Evolutionary conservation across 1,140 invertebrate species (phyloP).

Genomic region (Leptopilina clavipes): DNA sequence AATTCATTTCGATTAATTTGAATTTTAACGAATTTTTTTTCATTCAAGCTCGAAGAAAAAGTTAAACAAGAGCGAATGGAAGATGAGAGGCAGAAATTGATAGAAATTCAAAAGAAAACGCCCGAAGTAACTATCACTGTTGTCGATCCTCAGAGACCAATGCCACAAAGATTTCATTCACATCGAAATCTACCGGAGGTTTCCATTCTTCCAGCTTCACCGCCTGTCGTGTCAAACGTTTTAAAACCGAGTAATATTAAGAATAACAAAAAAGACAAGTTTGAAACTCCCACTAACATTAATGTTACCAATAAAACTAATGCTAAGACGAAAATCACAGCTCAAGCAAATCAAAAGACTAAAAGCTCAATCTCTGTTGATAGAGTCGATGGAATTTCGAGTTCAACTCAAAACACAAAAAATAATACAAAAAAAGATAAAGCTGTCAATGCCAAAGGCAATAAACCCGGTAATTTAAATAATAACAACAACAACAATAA

Average conservation of each 20-base stretch:
- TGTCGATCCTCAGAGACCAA: slow-evolving; percentile 70
- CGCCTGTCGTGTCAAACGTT: slow-evolving; percentile 51
- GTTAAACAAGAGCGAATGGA: slow-evolving; percentile 73
- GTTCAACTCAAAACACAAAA: slow-evolving; percentile 48
- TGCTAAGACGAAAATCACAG: slow-evolving; percentile 48
- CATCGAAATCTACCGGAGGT: slow-evolving; percentile 70
- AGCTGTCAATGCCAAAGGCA: slow-evolving; percentile 2
- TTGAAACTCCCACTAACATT: slow-evolving; percentile 53
- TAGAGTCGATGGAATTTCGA: slow-evolving; percentile 40
- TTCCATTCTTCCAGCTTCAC: slow-evolving; percentile 67
- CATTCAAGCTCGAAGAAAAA: slow-evolving; percentile 73
- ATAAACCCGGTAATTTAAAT: slow-evolving; percentile 1
- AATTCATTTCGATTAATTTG: background rate
- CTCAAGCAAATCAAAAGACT: slow-evolving; percentile 39
- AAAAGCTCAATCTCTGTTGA: slow-evolving; percentile 34
- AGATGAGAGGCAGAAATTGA: slow-evolving; percentile 70
- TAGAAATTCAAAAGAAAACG: slow-evolving; percentile 73
- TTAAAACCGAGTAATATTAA: slow-evolving; percentile 36
- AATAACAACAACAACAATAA: too few relatives aligned
- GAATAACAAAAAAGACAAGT: slow-evolving; percentile 62
- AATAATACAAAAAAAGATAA: slow-evolving; percentile 48
- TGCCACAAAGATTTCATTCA: slow-evolving; percentile 61
- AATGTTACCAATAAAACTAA: slow-evolving; percentile 50
- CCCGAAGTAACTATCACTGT: slow-evolving; percentile 75
- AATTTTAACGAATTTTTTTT: slow-evolving; percentile 13